phyloP scores from a whole-genome alignment of 2,797 vertebrate species.

The Clarias laeviceps region DNA sequence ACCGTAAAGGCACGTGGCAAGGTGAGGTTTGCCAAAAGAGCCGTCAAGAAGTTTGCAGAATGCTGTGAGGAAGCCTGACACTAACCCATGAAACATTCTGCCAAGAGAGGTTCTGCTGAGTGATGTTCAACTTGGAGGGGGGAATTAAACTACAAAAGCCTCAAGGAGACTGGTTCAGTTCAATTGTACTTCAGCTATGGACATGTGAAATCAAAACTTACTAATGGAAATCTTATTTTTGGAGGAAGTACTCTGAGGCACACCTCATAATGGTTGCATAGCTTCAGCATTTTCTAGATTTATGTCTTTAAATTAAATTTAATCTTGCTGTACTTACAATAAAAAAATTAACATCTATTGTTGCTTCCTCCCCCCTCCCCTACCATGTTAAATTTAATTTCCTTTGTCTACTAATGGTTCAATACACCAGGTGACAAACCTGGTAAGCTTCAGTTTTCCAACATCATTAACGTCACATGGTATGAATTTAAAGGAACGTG shows the following conservation, averaged over 20 bases:
- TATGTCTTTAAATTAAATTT: background rate
- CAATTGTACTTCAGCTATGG: background rate
- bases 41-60: conserved; percentile 55
- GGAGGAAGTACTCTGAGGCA: background rate
- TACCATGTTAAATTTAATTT: no score
- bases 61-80: conserved; percentile 55
- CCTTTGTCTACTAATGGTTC: background rate
- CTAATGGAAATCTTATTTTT: background rate
- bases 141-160: background rate
- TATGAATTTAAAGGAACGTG: background rate
- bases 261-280: background rate
- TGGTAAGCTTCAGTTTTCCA: background rate
- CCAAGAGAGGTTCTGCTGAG: background rate
- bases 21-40: conserved; percentile 65
- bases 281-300: background rate
- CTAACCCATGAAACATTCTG: background rate
- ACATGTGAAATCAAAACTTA: background rate
- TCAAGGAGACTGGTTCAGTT: background rate
- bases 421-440: background rate
- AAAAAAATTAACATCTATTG: background rate
- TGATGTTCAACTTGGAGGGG: background rate
- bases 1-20: conserved; percentile 62
- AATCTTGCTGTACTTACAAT: background rate
- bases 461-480: background rate
- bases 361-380: background rate